Base-by-base conservation (phyloP, 2,888 invertebrate genomes). In the Pyralis farinalis region DNA sequence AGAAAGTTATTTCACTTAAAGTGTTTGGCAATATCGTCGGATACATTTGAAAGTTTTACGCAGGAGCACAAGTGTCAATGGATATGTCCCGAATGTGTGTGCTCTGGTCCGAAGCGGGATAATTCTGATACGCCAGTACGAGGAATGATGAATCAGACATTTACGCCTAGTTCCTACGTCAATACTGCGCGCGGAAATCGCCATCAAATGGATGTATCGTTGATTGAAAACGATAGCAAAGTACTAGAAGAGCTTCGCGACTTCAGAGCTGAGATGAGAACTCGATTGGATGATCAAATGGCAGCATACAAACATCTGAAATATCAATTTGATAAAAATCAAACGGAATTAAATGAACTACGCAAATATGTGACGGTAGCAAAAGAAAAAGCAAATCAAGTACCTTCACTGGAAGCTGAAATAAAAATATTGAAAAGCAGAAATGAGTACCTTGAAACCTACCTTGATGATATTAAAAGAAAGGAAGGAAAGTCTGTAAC, bases 21-120 rank as follows among this genome's bases (percentile, higher is more conserved):
- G 25, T 40, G 40, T 21, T 20, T 40, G n/a, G n/a, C n/a, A n/a
- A n/a, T n/a, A n/a, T n/a, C n/a, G n/a, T n/a, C n/a, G n/a, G n/a
- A n/a, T n/a, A n/a, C 28, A 9, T 28, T 28, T 8, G n/a, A 7
- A 8, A n/a, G 6, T n/a, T 8, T 40, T n/a, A 29, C 40, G 31
- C 34, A 35, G n/a, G 31, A 40, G 7, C 30, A 40, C 12, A 40
- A 40, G 11, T 10, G 16, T 0, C 34, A 28, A 3, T 40, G 40
- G 40, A 25, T 40, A 22, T 40, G 35, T 12, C 40, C 40, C 12
- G 40, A 22, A 40, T 40, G 40, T 34, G 35, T 21, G 16, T 40
- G 40, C n/a, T 7, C 28, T 7, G 21, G n/a, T n/a, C n/a, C n/a
- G n/a, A n/a, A n/a, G n/a, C n/a, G n/a, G n/a, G n/a, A n/a, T n/a